A percentile compares a stretch with the other conserved stretches of the same genome.
Conservation (phyloP, 1,140 invertebrate species). For the Wiebesia pumilae region DNA sequence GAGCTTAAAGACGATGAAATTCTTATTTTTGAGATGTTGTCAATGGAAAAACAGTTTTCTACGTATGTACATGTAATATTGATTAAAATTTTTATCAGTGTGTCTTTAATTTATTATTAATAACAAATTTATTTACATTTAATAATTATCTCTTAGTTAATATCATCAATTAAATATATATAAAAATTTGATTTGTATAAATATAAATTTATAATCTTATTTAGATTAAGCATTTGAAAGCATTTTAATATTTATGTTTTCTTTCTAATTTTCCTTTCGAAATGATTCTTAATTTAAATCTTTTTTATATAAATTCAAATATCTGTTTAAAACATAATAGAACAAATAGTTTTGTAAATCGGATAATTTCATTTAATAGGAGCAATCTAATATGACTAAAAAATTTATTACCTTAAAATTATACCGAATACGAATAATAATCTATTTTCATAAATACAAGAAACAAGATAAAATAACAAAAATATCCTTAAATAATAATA, state of each 20-base stretch:
- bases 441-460: too few species aligned
- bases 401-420: too few species aligned
- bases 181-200: neutral
- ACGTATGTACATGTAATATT: conserved; percentile 24
- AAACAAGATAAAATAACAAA: too few species aligned
- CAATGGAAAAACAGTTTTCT: conserved; percentile 21
- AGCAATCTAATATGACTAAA: too few species aligned
- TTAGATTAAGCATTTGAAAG: conserved; percentile 22
- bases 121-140: neutral
- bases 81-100: conserved; percentile 33
- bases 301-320: neutral
- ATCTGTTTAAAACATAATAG: neutral
- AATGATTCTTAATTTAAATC: neutral
- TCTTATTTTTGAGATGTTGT: conserved; percentile 37
- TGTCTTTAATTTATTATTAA: conserved; percentile 23
- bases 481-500: too few species aligned
- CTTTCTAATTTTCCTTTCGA: neutral
- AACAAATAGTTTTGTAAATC: too few species aligned
- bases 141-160: conserved; percentile 6
- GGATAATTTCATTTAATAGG: too few species aligned
- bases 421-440: too few species aligned
- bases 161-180: too few species aligned
- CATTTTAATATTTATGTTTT: neutral
- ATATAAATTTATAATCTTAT: conserved; percentile 19
- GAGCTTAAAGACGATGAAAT: conserved; percentile 11